Percentiles rank a stretch among this genome's conserved stretches.
phyloP scores from a whole-genome alignment of 2,888 invertebrate species.

The Drosophila mimetica region DNA sequence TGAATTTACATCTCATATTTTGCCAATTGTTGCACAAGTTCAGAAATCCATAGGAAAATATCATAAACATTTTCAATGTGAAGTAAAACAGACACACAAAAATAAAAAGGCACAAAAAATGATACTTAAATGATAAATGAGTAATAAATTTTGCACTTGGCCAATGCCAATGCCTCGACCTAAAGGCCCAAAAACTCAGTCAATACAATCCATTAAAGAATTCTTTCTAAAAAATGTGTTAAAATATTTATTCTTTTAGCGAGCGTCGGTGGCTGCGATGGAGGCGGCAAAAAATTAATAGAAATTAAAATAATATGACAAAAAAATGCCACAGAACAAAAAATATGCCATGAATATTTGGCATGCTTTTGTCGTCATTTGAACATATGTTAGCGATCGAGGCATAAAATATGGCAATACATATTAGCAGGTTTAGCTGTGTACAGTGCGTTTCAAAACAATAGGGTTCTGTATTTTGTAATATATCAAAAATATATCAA shows the following conservation, averaged over 20 bases:
- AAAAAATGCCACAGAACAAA: conserved; percentile 18
- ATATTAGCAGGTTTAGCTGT: conserved; percentile 10
- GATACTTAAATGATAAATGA: conserved; percentile 42
- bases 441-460: conserved; percentile 10
- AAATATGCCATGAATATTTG: conserved; percentile 44
- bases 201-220: conserved; percentile 43
- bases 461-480: neutral
- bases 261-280: neutral
- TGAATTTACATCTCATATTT: conserved; percentile 49
- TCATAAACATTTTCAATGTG: conserved; percentile 38
- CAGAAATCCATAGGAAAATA: conserved; percentile 37
- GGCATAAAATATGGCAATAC: conserved; percentile 28
- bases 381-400: conserved; percentile 60
- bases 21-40: conserved; percentile 73
- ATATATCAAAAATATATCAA: neutral
- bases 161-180: conserved; percentile 46
- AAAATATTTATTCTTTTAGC: conserved; percentile 16
- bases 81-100: conserved; percentile 22
- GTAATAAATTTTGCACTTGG: conserved; percentile 65
- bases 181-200: conserved; percentile 33
- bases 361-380: conserved; percentile 46
- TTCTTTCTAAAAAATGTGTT: conserved; percentile 27
- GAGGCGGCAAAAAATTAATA: conserved; percentile 35
- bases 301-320: conserved; percentile 41
- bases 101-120: conserved; percentile 4